Percentiles rank a stretch among this genome's conserved stretches.
phyloP scores from a whole-genome alignment of 2,888 invertebrate genomes.

The Atethmia centrago region DNA sequence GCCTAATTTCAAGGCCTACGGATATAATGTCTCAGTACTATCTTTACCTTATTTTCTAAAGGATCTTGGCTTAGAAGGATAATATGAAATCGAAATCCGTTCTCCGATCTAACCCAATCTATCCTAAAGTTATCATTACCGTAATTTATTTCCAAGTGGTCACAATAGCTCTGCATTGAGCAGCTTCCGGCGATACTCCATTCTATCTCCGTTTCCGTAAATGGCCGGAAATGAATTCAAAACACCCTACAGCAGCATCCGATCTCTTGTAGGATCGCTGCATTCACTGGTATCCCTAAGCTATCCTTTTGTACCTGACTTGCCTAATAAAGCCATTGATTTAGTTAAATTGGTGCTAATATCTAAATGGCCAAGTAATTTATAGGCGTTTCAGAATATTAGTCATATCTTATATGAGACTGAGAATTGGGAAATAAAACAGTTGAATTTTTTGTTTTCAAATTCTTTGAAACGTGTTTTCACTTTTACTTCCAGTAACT shows the following conservation, averaged over 20 bases:
- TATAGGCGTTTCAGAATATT: background rate
- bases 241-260: conserved; percentile 82
- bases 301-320: conserved; percentile 17
- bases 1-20: background rate
- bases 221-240: conserved; percentile 87
- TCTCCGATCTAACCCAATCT: conserved; percentile 9
- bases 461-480: background rate
- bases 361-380: conserved; percentile 10
- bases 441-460: background rate
- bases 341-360: conserved; percentile 8
- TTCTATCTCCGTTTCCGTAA: conserved; percentile 84
- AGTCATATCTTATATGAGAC: background rate
- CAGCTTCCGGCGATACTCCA: conserved; percentile 80
- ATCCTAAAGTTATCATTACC: conserved; percentile 53
- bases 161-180: conserved; percentile 79
- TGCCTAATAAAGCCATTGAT: conserved; percentile 8
- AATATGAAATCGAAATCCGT: conserved; percentile 3
- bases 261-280: conserved; percentile 76
- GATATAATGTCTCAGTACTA: background rate
- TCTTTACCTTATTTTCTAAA: background rate
- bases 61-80: background rate
- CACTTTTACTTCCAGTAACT: background rate
- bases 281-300: conserved; percentile 54
- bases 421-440: background rate
- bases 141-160: conserved; percentile 63